A percentile compares a stretch with the other conserved stretches of the same genome.
phyloP scores from a whole-genome alignment of 2,113 vertebrate genomes.

The Sisor rabdophorus region DNA sequence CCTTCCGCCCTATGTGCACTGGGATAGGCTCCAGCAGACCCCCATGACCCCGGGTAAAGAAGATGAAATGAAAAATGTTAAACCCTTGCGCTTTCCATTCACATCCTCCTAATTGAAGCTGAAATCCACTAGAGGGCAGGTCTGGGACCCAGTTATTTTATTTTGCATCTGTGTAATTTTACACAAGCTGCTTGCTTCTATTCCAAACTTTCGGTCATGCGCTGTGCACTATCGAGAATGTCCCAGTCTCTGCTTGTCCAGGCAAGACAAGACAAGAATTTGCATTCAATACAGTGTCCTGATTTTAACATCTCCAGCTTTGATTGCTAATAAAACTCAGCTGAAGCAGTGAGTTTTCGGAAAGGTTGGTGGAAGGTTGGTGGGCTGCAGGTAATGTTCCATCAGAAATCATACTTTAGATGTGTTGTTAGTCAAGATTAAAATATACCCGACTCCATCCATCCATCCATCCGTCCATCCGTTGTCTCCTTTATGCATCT shows the following conservation, averaged over 20 bases:
- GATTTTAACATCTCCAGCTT: not conserved
- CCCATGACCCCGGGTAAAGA: too few relatives aligned
- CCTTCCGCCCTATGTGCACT: not conserved
- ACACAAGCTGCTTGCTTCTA: not conserved
- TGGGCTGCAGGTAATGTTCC: too few relatives aligned
- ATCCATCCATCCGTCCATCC: too few relatives aligned
- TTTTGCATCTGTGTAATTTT: not conserved
- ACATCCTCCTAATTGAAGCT: not conserved
- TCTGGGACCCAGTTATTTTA: not conserved
- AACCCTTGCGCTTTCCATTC: too few relatives aligned
- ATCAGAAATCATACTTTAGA: too few relatives aligned
- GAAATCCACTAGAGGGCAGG: conserved; percentile 14
- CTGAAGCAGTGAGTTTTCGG: not conserved
- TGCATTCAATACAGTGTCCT: not conserved
- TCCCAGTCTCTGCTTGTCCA: not conserved
- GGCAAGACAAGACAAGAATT: not conserved
- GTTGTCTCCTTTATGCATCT: too few relatives aligned
- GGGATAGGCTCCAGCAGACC: too few relatives aligned
- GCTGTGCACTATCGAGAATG: not conserved
- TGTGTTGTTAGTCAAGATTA: too few relatives aligned
- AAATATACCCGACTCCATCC: too few relatives aligned
- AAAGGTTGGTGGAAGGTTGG: too few relatives aligned
- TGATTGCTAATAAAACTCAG: not conserved
- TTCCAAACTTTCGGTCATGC: not conserved
- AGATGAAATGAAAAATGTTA: too few relatives aligned